Percentiles rank a stretch among this genome's conserved stretches.
These are phyloP conservation scores for Polietes domitor DNA, from an alignment of 2,888 invertebrate genomes.

Conservation along the genomic window DNA sequence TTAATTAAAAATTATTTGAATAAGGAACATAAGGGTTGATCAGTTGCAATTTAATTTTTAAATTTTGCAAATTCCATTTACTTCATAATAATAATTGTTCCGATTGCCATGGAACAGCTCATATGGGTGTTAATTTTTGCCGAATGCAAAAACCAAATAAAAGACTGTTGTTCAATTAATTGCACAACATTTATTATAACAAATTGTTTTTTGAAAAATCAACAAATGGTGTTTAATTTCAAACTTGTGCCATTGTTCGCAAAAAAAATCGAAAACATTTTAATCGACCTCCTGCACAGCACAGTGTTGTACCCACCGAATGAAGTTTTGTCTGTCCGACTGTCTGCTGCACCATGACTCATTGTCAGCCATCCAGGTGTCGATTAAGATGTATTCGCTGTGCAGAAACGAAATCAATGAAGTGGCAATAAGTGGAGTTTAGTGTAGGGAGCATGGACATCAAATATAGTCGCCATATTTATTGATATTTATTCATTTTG, in stretches of 20 bases:
- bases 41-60: too few relatives aligned
- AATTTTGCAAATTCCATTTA: not conserved
- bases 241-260: constrained; percentile 46
- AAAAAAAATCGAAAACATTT: constrained; percentile 13
- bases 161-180: constrained; percentile 48
- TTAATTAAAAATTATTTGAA: too few relatives aligned
- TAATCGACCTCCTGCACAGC: constrained; percentile 31
- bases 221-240: constrained; percentile 22
- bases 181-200: constrained; percentile 49
- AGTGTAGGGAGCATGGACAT: too few relatives aligned
- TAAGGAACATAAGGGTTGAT: too few relatives aligned
- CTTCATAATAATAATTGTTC: too few relatives aligned
- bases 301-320: not conserved
- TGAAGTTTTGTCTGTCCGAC: constrained; percentile 2
- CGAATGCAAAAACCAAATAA: constrained; percentile 16
- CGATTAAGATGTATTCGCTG: constrained; percentile 42
- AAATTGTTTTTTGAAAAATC: constrained; percentile 35
- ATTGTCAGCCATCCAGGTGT: constrained; percentile 47
- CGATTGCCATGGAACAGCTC: too few relatives aligned
- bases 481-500: too few relatives aligned
- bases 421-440: too few relatives aligned
- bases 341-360: constrained; percentile 6
- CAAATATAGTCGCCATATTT: too few relatives aligned
- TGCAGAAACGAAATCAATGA: constrained; percentile 1
- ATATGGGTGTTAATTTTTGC: constrained; percentile 18